These are phyloP conservation scores for Onychomys torridus DNA, from an alignment of 2,797 vertebrate genomes.

Conservation along the genomic window DNA sequence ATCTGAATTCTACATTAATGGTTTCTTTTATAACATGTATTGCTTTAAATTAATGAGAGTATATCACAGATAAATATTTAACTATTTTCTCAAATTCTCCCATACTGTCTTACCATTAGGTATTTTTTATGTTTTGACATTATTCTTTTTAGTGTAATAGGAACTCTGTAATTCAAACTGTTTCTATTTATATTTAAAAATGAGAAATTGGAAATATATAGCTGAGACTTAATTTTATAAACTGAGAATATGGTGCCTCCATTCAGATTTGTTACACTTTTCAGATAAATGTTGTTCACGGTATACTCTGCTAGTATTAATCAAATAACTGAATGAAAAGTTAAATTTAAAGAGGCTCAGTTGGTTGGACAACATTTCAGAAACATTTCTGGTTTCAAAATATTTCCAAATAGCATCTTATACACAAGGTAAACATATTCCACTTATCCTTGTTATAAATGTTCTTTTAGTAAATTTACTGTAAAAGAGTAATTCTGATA, in stretches of 20 bases:
- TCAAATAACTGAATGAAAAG: neutral
- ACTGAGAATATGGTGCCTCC: neutral
- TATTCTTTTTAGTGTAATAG: neutral
- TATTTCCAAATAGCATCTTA: neutral
- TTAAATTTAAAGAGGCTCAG: neutral
- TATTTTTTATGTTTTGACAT: neutral
- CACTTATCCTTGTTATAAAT: neutral
- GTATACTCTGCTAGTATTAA: neutral
- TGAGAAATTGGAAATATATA: neutral
- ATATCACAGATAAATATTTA: neutral
- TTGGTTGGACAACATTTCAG: neutral
- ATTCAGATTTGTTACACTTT: neutral
- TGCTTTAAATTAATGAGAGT: neutral
- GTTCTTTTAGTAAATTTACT: neutral
- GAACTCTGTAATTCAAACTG: neutral
- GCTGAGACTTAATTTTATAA: neutral
- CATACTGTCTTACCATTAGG: neutral
- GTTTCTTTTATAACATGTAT: neutral
- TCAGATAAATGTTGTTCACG: neutral
- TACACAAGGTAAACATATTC: slow-evolving; percentile 35
- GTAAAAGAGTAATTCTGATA: neutral
- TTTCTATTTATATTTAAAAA: neutral
- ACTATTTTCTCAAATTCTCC: neutral
- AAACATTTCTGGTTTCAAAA: neutral
- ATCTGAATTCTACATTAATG: neutral